Evolutionary conservation across 2,888 invertebrate species (phyloP), one percentile per base, ranked within the genome.

Genomic region (Drosophila quinaria): DNA sequence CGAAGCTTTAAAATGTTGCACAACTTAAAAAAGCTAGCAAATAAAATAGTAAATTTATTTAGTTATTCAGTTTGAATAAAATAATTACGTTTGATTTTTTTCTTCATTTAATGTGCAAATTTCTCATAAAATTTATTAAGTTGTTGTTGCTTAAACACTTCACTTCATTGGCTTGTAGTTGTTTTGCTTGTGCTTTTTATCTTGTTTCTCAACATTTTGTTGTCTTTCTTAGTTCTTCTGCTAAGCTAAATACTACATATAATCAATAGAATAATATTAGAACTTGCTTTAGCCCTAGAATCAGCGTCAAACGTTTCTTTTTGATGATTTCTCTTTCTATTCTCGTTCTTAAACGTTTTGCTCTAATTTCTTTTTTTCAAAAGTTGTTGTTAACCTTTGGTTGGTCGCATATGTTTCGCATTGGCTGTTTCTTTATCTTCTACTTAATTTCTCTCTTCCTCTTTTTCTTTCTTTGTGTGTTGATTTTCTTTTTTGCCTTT

Each of bases 341-440:
- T 55, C 33, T 25, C 33, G 31, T 58, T 61, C 42, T 55, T 62
- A 46, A 59, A 64, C 51, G 42, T 58, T 66, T 50, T 25, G 22
- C 25, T 29, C 13, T 47, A 58, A 54, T 50, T 50, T 64, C 25
- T 59, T 60, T 59, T 22, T 66, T 69, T 58, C 77, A 78, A 78
- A 81, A 87, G 80, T 81, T 85, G 85, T 85, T 87, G 88, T 85
- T 85, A 87, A 87, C 88, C 86, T 85, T 81, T 80, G 83, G 83
- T 85, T 88, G 88, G 88, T 85, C 85, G 85, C 84, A 88, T 88
- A 80, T 80, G 87, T 86, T 83, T 83, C 81, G 84, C 74, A 83
- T 86, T 83, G 87, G 83, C 87, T 80, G 85, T 78, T 25, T 65
- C 5, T 41, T 52, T 41, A 51, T 35, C 44, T 50, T 25, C 33